Evolutionary conservation across 2,113 vertebrate genomes (phyloP).

Genomic region (Boulengeromyrus knoepffleri): DNA sequence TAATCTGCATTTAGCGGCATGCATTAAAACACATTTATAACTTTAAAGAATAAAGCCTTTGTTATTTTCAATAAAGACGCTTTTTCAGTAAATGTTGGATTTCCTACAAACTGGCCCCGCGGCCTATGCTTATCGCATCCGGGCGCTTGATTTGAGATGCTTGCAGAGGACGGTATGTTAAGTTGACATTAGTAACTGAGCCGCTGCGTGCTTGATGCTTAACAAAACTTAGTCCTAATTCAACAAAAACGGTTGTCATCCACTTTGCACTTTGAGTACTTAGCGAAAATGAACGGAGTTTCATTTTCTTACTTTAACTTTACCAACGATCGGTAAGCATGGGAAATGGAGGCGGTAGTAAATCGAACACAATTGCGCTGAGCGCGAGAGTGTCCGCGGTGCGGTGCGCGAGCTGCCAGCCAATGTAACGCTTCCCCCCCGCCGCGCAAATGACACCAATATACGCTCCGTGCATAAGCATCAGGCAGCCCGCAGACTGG

Average conservation of each 20-base stretch:
- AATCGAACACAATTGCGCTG: neutral
- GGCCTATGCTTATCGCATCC: constrained; percentile 21
- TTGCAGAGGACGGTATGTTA: neutral
- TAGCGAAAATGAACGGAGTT: neutral
- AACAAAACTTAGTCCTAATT: neutral
- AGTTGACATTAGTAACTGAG: neutral
- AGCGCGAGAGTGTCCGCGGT: neutral
- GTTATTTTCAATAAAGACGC: neutral
- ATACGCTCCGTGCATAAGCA: neutral
- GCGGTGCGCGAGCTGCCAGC: neutral
- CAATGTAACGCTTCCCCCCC: neutral
- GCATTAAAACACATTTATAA: neutral
- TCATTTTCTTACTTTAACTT: neutral
- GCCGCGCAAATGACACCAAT: neutral
- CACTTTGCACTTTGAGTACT: neutral
- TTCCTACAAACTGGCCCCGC: neutral
- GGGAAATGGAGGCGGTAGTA: neutral
- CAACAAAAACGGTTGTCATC: neutral
- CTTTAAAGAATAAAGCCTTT: neutral
- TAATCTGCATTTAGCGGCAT: neutral
- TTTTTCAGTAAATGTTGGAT: neutral
- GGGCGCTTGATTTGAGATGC: constrained; percentile 22
- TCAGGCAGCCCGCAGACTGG: neutral
- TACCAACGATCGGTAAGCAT: neutral
- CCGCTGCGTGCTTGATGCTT: neutral